A percentile compares a stretch with the other conserved stretches of the same genome.
Evolutionary conservation across 2,113 vertebrate species (phyloP).

Genomic region (Channa maculata): DNA sequence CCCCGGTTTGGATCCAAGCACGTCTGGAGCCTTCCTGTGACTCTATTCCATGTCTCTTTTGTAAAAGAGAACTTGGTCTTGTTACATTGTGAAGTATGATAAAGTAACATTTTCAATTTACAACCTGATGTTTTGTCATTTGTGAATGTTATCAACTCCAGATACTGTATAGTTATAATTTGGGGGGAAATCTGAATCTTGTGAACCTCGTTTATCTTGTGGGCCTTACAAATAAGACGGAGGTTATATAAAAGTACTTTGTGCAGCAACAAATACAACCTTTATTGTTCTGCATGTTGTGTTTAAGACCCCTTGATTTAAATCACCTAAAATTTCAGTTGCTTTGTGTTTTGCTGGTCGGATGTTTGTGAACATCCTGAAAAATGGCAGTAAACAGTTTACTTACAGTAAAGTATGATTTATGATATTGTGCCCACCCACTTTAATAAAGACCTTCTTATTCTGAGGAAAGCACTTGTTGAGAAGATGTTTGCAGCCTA

Average conservation of each 20-base stretch:
- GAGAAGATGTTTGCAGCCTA: slow-evolving; percentile 52
- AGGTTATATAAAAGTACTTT: neutral
- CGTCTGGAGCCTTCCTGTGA: too few species aligned
- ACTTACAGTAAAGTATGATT: neutral
- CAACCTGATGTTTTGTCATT: too few species aligned
- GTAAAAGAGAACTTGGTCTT: too few species aligned
- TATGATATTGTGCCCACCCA: slow-evolving; percentile 17
- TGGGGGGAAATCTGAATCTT: neutral
- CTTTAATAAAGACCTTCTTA: slow-evolving; percentile 59
- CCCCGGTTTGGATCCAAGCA: too few species aligned
- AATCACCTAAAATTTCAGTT: neutral
- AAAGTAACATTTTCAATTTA: too few species aligned
- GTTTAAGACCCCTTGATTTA: too few species aligned
- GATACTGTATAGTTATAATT: too few species aligned
- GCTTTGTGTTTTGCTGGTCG: neutral
- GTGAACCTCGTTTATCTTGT: neutral
- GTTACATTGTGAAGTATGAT: too few species aligned
- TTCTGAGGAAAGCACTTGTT: slow-evolving; percentile 55
- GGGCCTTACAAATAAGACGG: neutral
- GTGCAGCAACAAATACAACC: neutral
- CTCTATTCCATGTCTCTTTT: too few species aligned
- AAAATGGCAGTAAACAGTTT: neutral
- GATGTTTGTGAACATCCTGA: neutral
- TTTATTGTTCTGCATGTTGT: neutral
- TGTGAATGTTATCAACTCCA: too few species aligned